A percentile compares a stretch with the other conserved stretches of the same genome.
Evolutionary conservation across 2,113 vertebrate genomes (phyloP).

Genomic region (Erinaceus europaeus): DNA sequence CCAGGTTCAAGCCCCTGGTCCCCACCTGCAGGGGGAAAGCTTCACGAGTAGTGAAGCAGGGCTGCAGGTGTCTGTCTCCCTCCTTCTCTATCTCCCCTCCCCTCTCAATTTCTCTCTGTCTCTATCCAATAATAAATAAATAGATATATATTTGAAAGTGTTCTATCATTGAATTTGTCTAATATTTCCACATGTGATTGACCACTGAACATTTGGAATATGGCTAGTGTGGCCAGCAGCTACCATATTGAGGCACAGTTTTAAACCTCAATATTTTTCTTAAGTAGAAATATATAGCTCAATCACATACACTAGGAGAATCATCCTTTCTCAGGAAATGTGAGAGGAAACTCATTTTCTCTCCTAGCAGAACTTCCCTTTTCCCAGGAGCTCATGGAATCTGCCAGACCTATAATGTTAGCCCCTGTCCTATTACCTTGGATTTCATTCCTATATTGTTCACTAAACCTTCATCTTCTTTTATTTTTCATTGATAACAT

Average conservation of each 20-base stretch:
- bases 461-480: neutral
- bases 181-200: no score
- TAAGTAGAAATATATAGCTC: neutral
- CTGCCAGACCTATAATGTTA: neutral
- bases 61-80: no score
- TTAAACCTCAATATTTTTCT: neutral
- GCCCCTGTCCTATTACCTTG: neutral
- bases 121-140: no score
- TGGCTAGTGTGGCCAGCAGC: neutral
- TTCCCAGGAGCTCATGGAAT: neutral
- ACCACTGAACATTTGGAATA: neutral
- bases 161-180: no score
- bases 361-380: neutral
- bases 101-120: no score
- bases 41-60: no score
- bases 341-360: neutral
- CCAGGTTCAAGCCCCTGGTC: no score
- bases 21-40: no score
- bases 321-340: neutral
- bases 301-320: neutral
- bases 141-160: no score
- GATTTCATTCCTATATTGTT: neutral
- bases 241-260: neutral
- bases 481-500: no score
- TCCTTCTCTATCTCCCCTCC: no score